A percentile compares a stretch with the other conserved stretches of the same genome.
These are phyloP conservation scores for Campylomormyrus numenius DNA, from an alignment of 2,113 vertebrate species.

Conservation along the genomic window DNA sequence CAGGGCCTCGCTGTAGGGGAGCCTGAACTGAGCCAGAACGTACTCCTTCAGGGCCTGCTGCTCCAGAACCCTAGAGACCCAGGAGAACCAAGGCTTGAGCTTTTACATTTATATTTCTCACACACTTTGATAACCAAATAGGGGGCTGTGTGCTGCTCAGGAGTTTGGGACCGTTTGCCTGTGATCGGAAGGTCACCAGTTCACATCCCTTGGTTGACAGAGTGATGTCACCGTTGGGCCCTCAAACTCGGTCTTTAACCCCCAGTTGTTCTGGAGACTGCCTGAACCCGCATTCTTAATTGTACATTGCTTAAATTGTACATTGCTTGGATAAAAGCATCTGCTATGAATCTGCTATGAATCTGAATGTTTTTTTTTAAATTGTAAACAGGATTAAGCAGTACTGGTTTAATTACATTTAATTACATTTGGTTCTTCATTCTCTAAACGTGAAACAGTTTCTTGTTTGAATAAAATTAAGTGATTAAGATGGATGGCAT, in stretches of 20 bases:
- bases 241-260: neutral
- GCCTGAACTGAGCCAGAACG: constrained; percentile 83
- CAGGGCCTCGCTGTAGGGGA: constrained; percentile 76
- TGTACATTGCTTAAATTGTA: neutral
- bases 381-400: neutral
- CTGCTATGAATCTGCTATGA: neutral
- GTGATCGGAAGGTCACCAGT: neutral
- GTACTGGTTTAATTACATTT: neutral
- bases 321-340: neutral
- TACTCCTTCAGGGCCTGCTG: constrained; percentile 80
- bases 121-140: neutral
- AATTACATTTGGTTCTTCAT: neutral
- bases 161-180: neutral
- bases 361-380: neutral
- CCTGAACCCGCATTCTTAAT: neutral
- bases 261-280: neutral
- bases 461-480: neutral
- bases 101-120: neutral
- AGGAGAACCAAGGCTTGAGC: neutral
- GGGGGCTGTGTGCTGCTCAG: neutral
- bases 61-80: constrained; percentile 73
- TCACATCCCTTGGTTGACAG: neutral
- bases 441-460: neutral
- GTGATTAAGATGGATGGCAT: neutral
- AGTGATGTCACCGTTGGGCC: neutral